Percentiles rank a stretch among this genome's conserved stretches.
Evolutionary conservation across 1,140 invertebrate species (phyloP).

Genomic region (Euura saliciscinereae): DNA sequence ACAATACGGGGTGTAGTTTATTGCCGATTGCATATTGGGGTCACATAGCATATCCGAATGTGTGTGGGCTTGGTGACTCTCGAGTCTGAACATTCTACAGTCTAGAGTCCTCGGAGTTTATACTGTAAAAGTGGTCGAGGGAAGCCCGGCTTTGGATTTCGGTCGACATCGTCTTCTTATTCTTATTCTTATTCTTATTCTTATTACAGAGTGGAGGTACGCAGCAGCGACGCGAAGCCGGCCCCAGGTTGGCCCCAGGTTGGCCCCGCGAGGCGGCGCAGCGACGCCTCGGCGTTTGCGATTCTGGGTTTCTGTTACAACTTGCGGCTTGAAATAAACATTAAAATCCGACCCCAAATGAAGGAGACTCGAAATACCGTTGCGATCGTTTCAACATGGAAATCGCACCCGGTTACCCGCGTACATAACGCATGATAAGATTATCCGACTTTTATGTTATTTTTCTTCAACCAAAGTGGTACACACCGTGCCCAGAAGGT

Average conservation of each 20-base stretch:
- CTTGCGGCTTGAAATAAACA: conserved; percentile 8
- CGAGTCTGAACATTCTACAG: background rate
- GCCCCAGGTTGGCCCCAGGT: conserved; percentile 26
- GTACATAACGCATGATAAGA: too few species aligned
- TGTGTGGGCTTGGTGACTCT: background rate
- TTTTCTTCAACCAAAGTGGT: too few species aligned
- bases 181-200: background rate
- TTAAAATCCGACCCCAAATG: background rate
- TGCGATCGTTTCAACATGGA: background rate
- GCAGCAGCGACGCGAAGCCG: too few species aligned
- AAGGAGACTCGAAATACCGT: background rate
- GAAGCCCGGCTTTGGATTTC: background rate
- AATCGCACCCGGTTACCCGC: background rate
- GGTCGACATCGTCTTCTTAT: background rate
- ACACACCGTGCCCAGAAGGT: too few species aligned
- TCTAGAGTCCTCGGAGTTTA: background rate
- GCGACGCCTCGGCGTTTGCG: background rate
- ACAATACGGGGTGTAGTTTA: background rate
- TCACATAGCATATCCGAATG: background rate
- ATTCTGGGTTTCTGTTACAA: conserved; percentile 12
- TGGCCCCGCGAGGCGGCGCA: background rate
- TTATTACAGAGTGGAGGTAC: background rate
- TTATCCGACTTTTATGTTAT: too few species aligned
- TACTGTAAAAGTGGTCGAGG: background rate
- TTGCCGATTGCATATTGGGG: background rate